phyloP scores from a whole-genome alignment of 2,888 invertebrate species.

The Heliconius charithonia region DNA sequence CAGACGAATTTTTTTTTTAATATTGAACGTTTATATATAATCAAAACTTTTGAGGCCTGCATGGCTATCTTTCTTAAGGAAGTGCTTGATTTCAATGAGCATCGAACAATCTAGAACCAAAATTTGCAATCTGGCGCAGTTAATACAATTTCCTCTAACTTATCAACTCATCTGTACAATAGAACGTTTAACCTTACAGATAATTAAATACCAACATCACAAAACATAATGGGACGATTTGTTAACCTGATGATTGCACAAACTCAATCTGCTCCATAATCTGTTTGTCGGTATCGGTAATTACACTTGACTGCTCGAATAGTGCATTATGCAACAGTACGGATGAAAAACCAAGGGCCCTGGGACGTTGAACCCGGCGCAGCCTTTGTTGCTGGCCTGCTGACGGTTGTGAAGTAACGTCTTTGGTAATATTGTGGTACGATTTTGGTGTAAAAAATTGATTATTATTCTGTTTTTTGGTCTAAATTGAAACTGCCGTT shows the following conservation, averaged over 20 bases:
- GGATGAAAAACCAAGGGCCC: constrained; percentile 43
- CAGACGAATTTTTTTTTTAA: too few species aligned
- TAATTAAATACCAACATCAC: constrained; percentile 9
- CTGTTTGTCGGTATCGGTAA: constrained; percentile 26
- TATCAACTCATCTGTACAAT: background rate
- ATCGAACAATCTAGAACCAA: too few species aligned
- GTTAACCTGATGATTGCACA: constrained; percentile 26
- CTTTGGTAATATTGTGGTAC: background rate
- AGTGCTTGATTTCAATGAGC: too few species aligned
- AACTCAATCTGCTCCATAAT: constrained; percentile 29
- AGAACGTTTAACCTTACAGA: background rate
- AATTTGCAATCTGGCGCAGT: background rate
- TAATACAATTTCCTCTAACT: background rate
- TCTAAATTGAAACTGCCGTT: too few species aligned
- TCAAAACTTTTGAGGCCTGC: too few species aligned
- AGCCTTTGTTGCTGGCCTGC: constrained; percentile 12
- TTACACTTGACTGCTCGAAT: constrained; percentile 29
- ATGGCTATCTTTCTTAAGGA: background rate
- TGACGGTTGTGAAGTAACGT: background rate
- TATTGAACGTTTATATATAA: too few species aligned
- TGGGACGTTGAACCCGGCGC: constrained; percentile 41
- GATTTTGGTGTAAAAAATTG: background rate
- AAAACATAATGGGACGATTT: constrained; percentile 22
- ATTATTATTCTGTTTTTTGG: background rate
- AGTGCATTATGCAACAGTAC: constrained; percentile 40